Base-by-base conservation (phyloP, 1,140 invertebrate species). In the Megathymus violae region DNA sequence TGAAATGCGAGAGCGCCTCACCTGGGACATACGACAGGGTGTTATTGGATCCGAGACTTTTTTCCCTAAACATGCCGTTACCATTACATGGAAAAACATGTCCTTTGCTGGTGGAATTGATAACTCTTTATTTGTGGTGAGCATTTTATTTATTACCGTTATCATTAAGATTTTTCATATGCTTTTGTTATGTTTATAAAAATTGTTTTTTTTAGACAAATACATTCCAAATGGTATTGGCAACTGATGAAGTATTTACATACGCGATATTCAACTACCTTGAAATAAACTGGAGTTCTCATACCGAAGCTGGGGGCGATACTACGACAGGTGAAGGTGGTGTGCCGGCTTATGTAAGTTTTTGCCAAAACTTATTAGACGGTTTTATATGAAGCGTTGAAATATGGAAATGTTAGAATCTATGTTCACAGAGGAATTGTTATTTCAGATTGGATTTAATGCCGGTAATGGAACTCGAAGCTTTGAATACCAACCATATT, bases 11-110 rank as follows among this genome's bases (percentile, higher is more conserved):
- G 96, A 98, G 84, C 91, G 97, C 34, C 75, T 97, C 0, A 97
- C 94, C 73, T 96, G 96, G 95, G 97, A 98, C 78, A 96, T 99
- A 41, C 93, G 97, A 13, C 94, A 97, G 70, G 97, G 97, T 1
- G 97, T 99, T 36, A 96, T 99, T 19, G 98, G 98, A 0, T 94
- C 98, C 0, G 96, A 97, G 17, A 95, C 95, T 0, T 99, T 99
- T 86, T 92, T 94, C 47, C 97, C 98, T 0, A 98, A 98, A 80
- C 97, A 98, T 77, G 95, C 95, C 1, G 92, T 97, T 36, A 97
- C 98, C 70, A 93, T 97, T n/a, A 99, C 98, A 0, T 99, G 98
- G 98, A 98, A 97, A 85, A 98, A 99, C 81, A 94, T 99, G 83
- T 97, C 97, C 0, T 98, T 98, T 85, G 94, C 96, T 74, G 97